phyloP scores from a whole-genome alignment of 1,140 invertebrate species.

The Camponotus vicinus region DNA sequence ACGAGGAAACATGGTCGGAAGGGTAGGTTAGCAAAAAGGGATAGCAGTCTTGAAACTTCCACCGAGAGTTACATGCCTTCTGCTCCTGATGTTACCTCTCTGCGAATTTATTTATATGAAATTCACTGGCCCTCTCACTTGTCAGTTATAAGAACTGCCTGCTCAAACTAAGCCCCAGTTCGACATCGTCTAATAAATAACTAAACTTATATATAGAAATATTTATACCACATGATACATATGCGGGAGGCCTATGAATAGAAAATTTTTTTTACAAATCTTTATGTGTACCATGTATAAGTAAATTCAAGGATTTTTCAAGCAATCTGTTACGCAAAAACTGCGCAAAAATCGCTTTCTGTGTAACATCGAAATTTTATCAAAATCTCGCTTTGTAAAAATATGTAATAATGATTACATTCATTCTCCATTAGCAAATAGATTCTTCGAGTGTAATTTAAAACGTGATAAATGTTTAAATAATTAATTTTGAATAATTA shows the following conservation, averaged over 20 bases:
- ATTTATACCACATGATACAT: neutral
- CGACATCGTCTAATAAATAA: constrained; percentile 17
- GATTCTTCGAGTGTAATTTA: neutral
- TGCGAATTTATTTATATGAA: constrained; percentile 31
- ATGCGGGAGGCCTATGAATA: too few species aligned
- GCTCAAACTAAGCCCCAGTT: neutral
- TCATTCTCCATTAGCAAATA: neutral
- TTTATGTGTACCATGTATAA: neutral
- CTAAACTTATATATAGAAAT: constrained; percentile 28
- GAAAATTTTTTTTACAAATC: neutral
- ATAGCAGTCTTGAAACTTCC: constrained; percentile 29
- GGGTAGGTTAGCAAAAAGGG: constrained; percentile 57
- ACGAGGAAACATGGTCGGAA: constrained; percentile 58
- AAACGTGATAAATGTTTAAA: neutral
- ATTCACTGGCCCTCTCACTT: neutral
- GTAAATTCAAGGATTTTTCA: neutral
- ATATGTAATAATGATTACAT: neutral
- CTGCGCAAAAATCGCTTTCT: neutral
- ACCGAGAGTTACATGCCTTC: constrained; percentile 41
- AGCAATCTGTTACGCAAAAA: neutral
- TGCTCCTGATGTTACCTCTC: constrained; percentile 1
- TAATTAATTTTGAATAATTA: neutral
- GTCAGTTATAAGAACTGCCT: constrained; percentile 33
- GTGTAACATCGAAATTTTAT: neutral
- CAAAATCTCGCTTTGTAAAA: neutral